A percentile compares a stretch with the other conserved stretches of the same genome.
phyloP scores from a whole-genome alignment of 1,140 invertebrate species.

The Drosophila arizonae region DNA sequence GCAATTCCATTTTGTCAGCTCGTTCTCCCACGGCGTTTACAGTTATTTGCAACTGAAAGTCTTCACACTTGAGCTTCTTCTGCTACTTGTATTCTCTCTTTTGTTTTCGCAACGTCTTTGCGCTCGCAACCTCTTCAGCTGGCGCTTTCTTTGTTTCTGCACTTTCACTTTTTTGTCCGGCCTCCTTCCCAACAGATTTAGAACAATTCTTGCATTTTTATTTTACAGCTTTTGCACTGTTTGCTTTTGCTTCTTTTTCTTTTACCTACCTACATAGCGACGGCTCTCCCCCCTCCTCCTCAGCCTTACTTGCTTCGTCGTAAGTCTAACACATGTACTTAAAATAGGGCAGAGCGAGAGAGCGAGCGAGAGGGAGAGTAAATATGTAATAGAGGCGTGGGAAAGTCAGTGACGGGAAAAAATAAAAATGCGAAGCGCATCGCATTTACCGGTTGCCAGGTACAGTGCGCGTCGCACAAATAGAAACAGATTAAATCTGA shows the following conservation, averaged over 20 bases:
- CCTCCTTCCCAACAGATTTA: conserved; percentile 52
- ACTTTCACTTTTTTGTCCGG: conserved; percentile 52
- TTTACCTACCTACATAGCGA: not conserved
- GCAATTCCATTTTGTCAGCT: not conserved
- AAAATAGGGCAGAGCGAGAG: conserved; percentile 5
- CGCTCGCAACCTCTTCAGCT: conserved; percentile 10
- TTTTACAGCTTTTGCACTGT: conserved; percentile 25
- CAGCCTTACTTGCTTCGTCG: too few relatives aligned
- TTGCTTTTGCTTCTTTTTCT: not conserved
- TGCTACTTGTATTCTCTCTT: not conserved
- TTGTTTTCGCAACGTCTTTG: conserved; percentile 19
- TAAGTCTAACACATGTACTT: conserved; percentile 27
- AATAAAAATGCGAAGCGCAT: conserved; percentile 47
- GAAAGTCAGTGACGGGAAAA: conserved; percentile 54
- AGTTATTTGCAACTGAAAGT: not conserved
- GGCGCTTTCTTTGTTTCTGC: conserved; percentile 18
- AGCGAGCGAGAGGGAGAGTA: conserved; percentile 3
- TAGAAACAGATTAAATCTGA: conserved; percentile 14
- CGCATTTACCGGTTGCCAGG: conserved; percentile 21
- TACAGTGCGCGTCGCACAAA: conserved; percentile 9
- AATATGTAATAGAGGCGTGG: conserved; percentile 45
- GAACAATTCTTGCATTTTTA: conserved; percentile 73
- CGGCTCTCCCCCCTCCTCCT: not conserved
- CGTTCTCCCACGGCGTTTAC: not conserved
- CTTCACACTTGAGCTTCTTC: not conserved